Conservation (phyloP, 2,113 vertebrate species). For the Hirundichthys speculiger region DNA sequence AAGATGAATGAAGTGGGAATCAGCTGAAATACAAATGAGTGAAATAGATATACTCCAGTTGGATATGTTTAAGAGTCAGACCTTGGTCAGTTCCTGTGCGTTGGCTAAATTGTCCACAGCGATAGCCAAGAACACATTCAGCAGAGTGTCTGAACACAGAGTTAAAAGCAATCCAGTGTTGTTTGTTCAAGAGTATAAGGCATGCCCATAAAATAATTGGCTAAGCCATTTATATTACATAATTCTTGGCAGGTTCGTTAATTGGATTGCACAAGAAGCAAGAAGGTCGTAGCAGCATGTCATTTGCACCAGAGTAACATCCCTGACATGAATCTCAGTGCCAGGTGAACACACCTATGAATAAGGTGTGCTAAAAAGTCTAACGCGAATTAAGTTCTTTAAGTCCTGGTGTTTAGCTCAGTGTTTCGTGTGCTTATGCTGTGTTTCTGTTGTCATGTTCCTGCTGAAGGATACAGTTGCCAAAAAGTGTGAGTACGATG, state of each 20-base stretch:
- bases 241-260: conserved; percentile 2
- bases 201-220: background rate
- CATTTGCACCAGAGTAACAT: too few species aligned
- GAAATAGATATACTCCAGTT: background rate
- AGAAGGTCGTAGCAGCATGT: background rate
- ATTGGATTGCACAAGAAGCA: background rate
- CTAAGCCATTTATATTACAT: conserved; percentile 2
- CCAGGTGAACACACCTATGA: too few species aligned
- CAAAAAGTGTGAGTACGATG: conserved; percentile 96
- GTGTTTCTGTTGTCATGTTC: background rate
- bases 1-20: background rate
- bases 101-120: conserved; percentile 96
- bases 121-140: conserved; percentile 96
- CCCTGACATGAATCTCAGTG: too few species aligned
- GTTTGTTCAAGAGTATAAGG: conserved; percentile 13
- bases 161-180: conserved; percentile 61
- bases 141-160: conserved; percentile 86
- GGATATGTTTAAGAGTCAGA: conserved; percentile 37
- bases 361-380: background rate
- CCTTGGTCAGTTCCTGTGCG: conserved; percentile 93
- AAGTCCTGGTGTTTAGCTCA: background rate
- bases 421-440: too few species aligned
- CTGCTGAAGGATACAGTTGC: conserved; percentile 91
- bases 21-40: background rate
- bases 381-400: background rate